A percentile compares a stretch with the other conserved stretches of the same genome.
phyloP scores from a whole-genome alignment of 2,113 vertebrate species.

The Ptyas mucosa region DNA sequence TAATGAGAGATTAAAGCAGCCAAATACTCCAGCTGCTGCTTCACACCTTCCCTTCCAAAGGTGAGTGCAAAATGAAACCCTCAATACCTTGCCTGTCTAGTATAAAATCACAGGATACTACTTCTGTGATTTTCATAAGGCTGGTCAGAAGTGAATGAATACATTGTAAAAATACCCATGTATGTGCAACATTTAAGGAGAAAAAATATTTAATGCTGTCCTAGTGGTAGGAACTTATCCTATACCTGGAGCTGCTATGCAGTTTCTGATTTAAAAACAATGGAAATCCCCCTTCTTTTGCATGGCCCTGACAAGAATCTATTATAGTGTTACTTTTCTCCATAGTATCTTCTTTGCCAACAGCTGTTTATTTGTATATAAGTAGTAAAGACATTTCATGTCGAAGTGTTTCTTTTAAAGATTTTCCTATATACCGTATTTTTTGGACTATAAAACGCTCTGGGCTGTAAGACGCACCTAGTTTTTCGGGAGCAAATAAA shows the following conservation, averaged over 20 bases:
- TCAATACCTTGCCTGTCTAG: not conserved
- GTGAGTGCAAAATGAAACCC: not conserved
- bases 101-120: not conserved
- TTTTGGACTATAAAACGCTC: no score
- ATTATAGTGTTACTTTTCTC: not conserved
- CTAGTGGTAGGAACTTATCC: not conserved
- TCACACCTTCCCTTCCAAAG: not conserved
- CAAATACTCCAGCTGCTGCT: not conserved
- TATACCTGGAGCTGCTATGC: not conserved
- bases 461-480: no score
- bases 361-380: not conserved
- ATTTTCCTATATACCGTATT: not conserved
- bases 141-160: not conserved
- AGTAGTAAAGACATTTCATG: not conserved
- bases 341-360: not conserved
- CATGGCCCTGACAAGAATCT: not conserved
- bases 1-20: not conserved
- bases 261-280: not conserved
- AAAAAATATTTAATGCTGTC: not conserved
- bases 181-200: not conserved
- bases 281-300: not conserved
- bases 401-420: not conserved
- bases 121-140: not conserved
- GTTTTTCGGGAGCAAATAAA: no score
- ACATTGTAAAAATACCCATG: not conserved